phyloP scores from a whole-genome alignment of 2,797 vertebrate species.

The Tenualosa thibaudeaui region DNA sequence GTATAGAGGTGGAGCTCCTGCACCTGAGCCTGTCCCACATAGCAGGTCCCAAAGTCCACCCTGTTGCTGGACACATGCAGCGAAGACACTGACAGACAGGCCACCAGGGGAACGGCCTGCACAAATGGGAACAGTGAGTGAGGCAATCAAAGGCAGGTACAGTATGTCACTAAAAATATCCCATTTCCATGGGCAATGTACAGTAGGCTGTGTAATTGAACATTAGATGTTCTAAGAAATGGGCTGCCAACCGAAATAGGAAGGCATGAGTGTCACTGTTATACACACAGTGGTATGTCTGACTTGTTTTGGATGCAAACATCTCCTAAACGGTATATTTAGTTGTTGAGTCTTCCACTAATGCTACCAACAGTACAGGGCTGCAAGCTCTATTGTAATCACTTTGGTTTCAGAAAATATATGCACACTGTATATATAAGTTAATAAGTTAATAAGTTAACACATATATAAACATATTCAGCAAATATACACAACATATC shows the following conservation, averaged over 20 bases:
- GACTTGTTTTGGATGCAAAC: no score
- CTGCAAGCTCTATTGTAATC: no score
- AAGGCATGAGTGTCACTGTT: not conserved
- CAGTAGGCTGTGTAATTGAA: no score
- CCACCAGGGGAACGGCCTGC: constrained; percentile 81
- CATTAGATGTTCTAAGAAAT: not conserved
- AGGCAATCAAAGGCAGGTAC: not conserved
- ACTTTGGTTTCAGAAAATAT: no score
- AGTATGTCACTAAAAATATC: not conserved
- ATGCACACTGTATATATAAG: no score
- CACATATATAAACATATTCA: not conserved
- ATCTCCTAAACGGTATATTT: not conserved
- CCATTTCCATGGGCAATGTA: not conserved
- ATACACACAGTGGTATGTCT: not conserved
- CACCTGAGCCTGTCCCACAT: constrained; percentile 70
- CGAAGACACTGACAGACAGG: constrained; percentile 72
- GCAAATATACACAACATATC: not conserved
- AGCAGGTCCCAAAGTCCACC: constrained; percentile 84
- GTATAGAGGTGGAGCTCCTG: constrained; percentile 76
- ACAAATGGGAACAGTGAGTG: constrained; percentile 12
- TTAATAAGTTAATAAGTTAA: not conserved
- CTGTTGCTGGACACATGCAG: constrained; percentile 75
- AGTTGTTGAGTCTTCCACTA: no score
- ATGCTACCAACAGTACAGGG: not conserved
- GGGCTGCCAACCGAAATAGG: no score